phyloP scores from a whole-genome alignment of 1,140 invertebrate species.

The Trypoxylus dichotomus region DNA sequence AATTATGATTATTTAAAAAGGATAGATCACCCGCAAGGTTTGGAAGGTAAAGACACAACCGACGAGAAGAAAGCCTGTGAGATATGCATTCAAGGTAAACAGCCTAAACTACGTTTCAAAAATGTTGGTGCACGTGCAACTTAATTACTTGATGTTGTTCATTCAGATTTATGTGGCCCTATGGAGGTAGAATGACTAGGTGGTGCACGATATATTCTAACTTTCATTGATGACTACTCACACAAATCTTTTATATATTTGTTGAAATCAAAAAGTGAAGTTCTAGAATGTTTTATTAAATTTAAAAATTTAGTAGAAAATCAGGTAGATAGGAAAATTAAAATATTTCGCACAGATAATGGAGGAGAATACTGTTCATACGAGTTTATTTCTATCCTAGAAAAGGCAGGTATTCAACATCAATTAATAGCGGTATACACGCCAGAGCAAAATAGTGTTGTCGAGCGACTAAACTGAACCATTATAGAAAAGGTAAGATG shows the following conservation, averaged over 20 bases:
- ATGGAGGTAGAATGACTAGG: too few relatives aligned
- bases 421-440: conserved; percentile 46
- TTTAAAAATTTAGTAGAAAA: background rate
- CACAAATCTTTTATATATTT: background rate
- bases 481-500: conserved; percentile 45
- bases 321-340: background rate
- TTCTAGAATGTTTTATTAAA: conserved; percentile 18
- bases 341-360: conserved; percentile 7
- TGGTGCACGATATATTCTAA: conserved; percentile 1
- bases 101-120: too few relatives aligned
- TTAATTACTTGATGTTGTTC: too few relatives aligned
- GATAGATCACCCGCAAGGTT: too few relatives aligned
- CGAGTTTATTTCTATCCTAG: conserved; percentile 41
- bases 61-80: too few relatives aligned
- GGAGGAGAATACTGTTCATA: conserved; percentile 33
- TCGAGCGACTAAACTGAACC: conserved; percentile 49
- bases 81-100: too few relatives aligned
- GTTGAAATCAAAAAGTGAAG: conserved; percentile 24
- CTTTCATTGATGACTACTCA: conserved; percentile 21
- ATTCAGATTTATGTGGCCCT: too few relatives aligned
- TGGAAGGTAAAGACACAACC: too few relatives aligned
- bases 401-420: conserved; percentile 35
- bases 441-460: conserved; percentile 53
- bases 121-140: too few relatives aligned
- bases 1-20: too few relatives aligned